Conservation (phyloP, 2,888 invertebrate genomes). For the Agrochola lota region DNA sequence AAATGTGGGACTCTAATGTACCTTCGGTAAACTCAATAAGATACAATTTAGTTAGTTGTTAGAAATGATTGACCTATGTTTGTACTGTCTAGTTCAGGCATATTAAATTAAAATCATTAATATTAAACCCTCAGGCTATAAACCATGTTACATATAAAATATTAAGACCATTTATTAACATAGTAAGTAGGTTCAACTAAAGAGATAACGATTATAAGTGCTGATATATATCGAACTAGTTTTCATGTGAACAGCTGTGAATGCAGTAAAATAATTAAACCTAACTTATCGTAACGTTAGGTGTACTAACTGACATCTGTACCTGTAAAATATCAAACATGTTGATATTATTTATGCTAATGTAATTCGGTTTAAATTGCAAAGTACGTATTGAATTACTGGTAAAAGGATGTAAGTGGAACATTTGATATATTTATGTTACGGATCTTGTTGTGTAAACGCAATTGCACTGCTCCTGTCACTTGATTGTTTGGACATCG, state of each 20-base stretch:
- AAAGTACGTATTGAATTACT: slow-evolving; percentile 36
- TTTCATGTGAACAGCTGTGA: slow-evolving; percentile 50
- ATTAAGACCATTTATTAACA: slow-evolving; percentile 45
- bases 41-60: background rate
- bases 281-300: slow-evolving; percentile 16
- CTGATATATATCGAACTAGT: slow-evolving; percentile 46
- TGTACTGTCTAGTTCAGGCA: background rate
- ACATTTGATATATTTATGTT: slow-evolving; percentile 26
- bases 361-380: slow-evolving; percentile 21
- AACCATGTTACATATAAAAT: slow-evolving; percentile 36
- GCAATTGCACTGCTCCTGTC: background rate
- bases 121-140: slow-evolving; percentile 13
- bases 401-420: slow-evolving; percentile 26
- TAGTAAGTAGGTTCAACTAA: slow-evolving; percentile 28
- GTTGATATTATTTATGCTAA: slow-evolving; percentile 29
- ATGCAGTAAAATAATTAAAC: slow-evolving; percentile 41
- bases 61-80: background rate
- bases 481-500: background rate
- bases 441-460: background rate
- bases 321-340: slow-evolving; percentile 19
- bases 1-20: background rate
- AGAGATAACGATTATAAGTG: slow-evolving; percentile 37
- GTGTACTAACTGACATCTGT: slow-evolving; percentile 30
- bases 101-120: slow-evolving; percentile 36
- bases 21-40: too few relatives aligned